A percentile compares a stretch with the other conserved stretches of the same genome.
Conservation (phyloP, 2,888 invertebrate genomes). For the Lasioglossum leucozonium region DNA sequence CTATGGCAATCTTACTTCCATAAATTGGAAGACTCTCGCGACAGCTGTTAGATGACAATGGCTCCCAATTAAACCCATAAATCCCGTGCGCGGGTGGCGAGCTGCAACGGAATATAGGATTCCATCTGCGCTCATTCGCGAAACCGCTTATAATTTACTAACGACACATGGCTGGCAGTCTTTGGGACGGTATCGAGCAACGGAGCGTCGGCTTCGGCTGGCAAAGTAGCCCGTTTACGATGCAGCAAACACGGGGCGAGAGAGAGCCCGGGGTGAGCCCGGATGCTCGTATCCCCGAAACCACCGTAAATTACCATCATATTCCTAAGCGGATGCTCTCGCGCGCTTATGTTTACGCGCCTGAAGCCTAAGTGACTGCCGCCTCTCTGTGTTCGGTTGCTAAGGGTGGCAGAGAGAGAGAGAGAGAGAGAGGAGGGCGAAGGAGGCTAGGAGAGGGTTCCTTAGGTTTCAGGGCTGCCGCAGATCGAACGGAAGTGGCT, state of each 20-base stretch:
- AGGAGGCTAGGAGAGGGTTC: not conserved
- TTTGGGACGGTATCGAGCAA: constrained; percentile 14
- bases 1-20: not conserved
- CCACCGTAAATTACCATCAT: constrained; percentile 60
- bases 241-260: constrained; percentile 14
- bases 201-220: constrained; percentile 12
- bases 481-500: constrained; percentile 74
- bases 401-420: not conserved
- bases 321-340: constrained; percentile 53
- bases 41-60: constrained; percentile 21
- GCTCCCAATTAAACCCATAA: constrained; percentile 33
- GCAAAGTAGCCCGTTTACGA: constrained; percentile 53
- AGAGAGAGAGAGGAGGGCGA: not conserved
- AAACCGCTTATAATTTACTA: constrained; percentile 51
- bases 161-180: constrained; percentile 14
- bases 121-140: constrained; percentile 42
- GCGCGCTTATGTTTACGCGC: constrained; percentile 66
- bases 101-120: constrained; percentile 22
- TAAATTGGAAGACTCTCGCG: constrained; percentile 1
- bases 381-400: constrained; percentile 11
- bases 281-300: constrained; percentile 34
- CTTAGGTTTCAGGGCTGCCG: constrained; percentile 25
- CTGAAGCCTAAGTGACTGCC: constrained; percentile 59
- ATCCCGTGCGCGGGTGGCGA: not conserved
- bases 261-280: constrained; percentile 3